Evolutionary conservation across 2,888 invertebrate genomes (phyloP), one percentile per base, ranked within the genome.

Genomic region (Agriopis aurantiaria): DNA sequence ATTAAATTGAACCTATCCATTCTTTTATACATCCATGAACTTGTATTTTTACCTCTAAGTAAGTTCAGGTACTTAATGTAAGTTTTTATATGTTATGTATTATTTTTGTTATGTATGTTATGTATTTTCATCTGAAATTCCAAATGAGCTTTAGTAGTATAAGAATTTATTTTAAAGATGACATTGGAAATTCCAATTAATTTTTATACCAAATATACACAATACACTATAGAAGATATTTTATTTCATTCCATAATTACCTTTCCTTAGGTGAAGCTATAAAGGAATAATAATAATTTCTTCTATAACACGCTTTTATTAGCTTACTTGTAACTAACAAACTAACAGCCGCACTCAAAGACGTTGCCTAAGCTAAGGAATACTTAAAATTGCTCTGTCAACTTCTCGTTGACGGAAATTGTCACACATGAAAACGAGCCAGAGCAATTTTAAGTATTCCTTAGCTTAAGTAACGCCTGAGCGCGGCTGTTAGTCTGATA

Each of bases 201-300:
- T 85, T 90, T 91, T 92, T 92, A 91, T 92, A 92, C 93, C 93
- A 93, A 93, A 93, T 93, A 93, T 91, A 93, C 86, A 85, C 83
- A 82, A 62, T 84, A 83, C 80, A 76, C 69, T 78, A 72, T 45
- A 71, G 49, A 62, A 59, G 3, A 23, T 9, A 8, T 58, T 58
- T 58, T 46, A 46, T 45, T 56, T 51, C 5, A n/a, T 23, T 14
- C 33, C 33, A 33, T 33, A 5, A 33, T 33, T 33, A 33, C 10
- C 4, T 51, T 6, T 17, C 8, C 51, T 51, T 10, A 51, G 7
- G 12, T 48, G 9, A 45, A 33, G 33, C 3, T 33, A 33, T 3
- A 3, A 33, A 33, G 33, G 17, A 23, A 23, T 23, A 23, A 23
- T 2, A 23, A 2, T n/a, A 23, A 23, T 23, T 23, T 23, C 17